Evolutionary conservation across 2,888 invertebrate genomes (phyloP), one percentile per base, ranked within the genome.

Genomic region (Tipula confusa): DNA sequence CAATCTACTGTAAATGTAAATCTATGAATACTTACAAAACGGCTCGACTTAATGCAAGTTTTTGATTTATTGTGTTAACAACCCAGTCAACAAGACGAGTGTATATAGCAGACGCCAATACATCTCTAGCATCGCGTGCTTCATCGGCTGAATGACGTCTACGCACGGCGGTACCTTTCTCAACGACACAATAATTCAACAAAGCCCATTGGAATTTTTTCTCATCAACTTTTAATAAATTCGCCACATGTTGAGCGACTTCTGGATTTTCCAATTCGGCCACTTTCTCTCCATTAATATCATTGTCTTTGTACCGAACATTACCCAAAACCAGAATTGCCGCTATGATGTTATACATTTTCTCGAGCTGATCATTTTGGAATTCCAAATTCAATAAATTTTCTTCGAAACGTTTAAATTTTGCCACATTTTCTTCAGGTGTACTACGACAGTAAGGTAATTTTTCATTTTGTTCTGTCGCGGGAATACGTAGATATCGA

Each of bases 11-110:
- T 33, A 13, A 36, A 82, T 29, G 31, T 28, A 29, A 15, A 11
- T 29, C 2, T 43, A n/a, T 18, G 9, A 15, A 33, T 28, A 29
- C 96, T 93, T 91, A 97, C 97, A 96, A 96, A 85, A 97, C 94
- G n/a, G 95, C 93, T 88, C 96, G 91, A 86, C 95, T 94, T 86
- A 95, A 93, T 9, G 95, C 93, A 85, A 98, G 91, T 87, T 96
- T 96, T 84, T 93, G 92, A 88, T 98, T 98, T 84, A 97, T 94
- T 84, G 93, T 91, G 88, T 95, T 96, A 82, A 97, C 93, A 87
- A 97, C 92, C 94, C 97, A 98, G 89, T 97, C 97, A 85, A 97
- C 94, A 36, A 98, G 88, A 85, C 97, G 92, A 82, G 93, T 93
- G 88, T 97, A 98, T 29, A 97, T 89, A 11, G 95, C 95, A 87